phyloP scores from a whole-genome alignment of 30 jellyfish, hydroid and myxozoan genomes.

The Aurelia aurita complex sp. Pacific region DNA sequence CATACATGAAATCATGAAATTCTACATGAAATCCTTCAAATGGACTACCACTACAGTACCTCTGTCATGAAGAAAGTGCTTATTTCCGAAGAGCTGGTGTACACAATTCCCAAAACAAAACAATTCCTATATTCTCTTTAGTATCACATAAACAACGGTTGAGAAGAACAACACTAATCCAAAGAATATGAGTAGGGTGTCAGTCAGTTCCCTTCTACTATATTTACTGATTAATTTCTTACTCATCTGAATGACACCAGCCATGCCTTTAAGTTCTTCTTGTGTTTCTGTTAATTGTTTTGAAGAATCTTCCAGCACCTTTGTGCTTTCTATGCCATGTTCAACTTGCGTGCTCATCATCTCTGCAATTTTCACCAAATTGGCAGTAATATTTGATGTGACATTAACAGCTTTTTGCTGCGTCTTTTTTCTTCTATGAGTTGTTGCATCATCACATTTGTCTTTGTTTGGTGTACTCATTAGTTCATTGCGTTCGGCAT shows the following conservation, averaged over 20 bases:
- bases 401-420: conserved; percentile 60
- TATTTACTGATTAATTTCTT: conserved; percentile 82
- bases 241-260: conserved; percentile 87
- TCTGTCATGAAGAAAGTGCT: too few relatives aligned
- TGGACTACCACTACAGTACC: too few relatives aligned
- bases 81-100: too few relatives aligned
- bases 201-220: conserved; percentile 86
- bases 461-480: conserved; percentile 11
- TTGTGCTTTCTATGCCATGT: conserved; percentile 80
- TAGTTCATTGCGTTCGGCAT: conserved; percentile 37
- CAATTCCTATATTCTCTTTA: conserved; percentile 69
- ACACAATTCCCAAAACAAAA: too few relatives aligned
- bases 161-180: conserved; percentile 83
- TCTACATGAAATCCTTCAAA: too few relatives aligned
- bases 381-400: conserved; percentile 73
- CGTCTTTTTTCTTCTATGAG: conserved; percentile 46
- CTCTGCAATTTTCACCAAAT: conserved; percentile 76
- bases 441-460: neutral
- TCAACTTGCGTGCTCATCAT: conserved; percentile 90
- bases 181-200: conserved; percentile 80
- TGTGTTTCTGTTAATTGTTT: conserved; percentile 77
- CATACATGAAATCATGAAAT: too few relatives aligned
- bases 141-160: conserved; percentile 85
- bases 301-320: conserved; percentile 78
- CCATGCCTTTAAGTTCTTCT: conserved; percentile 86